These are phyloP conservation scores for Drosophila limbata DNA, from an alignment of 2,888 invertebrate genomes.

Conservation along the genomic window DNA sequence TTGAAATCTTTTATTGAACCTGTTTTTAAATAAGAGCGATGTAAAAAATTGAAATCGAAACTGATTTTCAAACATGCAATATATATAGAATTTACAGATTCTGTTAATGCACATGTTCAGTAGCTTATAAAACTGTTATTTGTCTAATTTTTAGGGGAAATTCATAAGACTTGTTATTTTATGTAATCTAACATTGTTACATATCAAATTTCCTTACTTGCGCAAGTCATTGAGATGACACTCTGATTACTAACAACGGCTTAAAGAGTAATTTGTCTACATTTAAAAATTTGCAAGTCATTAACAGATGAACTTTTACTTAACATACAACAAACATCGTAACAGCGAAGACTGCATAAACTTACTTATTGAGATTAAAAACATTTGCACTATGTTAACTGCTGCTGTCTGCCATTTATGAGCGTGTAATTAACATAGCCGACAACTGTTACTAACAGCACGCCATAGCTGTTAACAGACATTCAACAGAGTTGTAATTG, in stretches of 20 bases:
- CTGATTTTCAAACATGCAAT: too few species aligned
- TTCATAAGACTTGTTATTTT: too few species aligned
- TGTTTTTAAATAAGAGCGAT: too few species aligned
- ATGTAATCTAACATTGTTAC: too few species aligned
- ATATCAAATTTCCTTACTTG: not conserved
- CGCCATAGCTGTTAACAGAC: not conserved
- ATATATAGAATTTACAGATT: too few species aligned
- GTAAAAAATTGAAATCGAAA: too few species aligned
- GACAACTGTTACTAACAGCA: not conserved
- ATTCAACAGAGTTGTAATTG: not conserved
- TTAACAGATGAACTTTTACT: not conserved
- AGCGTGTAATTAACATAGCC: not conserved
- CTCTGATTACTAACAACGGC: not conserved
- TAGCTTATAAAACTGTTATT: too few species aligned
- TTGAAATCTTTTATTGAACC: too few species aligned
- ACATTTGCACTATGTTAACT: not conserved
- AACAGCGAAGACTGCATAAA: not conserved
- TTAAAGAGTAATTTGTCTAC: slow-evolving; percentile 1
- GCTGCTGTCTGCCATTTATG: not conserved
- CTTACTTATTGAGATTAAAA: not conserved
- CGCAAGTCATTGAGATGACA: slow-evolving; percentile 1
- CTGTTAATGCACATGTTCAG: too few species aligned
- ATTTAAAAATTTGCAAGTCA: not conserved
- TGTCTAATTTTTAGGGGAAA: too few species aligned
- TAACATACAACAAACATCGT: not conserved